Evolutionary conservation across 2,888 invertebrate species (phyloP).

Genomic region (Dicroscelio sp.): DNA sequence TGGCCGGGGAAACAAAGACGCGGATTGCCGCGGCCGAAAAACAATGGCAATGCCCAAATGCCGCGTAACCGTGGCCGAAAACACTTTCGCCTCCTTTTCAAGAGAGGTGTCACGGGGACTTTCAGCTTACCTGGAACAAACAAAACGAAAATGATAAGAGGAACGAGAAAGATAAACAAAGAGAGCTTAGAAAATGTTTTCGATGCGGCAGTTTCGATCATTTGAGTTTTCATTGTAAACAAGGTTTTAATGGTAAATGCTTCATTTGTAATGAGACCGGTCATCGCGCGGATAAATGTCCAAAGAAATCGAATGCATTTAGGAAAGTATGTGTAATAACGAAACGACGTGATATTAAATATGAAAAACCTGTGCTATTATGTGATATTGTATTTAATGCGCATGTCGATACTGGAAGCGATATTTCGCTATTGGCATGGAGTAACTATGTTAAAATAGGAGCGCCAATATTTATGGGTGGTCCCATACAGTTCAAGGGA

Average conservation of each 20-base stretch:
- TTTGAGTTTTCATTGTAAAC: slow-evolving; percentile 17
- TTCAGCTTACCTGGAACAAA: slow-evolving; percentile 70
- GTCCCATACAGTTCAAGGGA: background rate
- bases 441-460: background rate
- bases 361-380: background rate
- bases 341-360: background rate
- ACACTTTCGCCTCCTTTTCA: slow-evolving; percentile 58
- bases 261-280: background rate
- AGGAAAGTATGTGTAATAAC: background rate
- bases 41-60: slow-evolving; percentile 45
- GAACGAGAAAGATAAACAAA: slow-evolving; percentile 18
- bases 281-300: background rate
- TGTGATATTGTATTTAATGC: background rate
- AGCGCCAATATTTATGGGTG: background rate
- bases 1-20: slow-evolving; percentile 32
- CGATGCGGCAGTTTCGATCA: background rate
- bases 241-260: background rate
- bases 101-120: slow-evolving; percentile 46
- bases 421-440: background rate
- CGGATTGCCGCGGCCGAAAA: slow-evolving; percentile 6
- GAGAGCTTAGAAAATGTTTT: slow-evolving; percentile 32
- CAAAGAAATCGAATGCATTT: background rate
- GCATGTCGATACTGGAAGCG: background rate
- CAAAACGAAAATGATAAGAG: slow-evolving; percentile 62
- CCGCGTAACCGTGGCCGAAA: slow-evolving; percentile 26